Conservation (phyloP, 2,888 invertebrate genomes). For the Phaonia tiefii region DNA sequence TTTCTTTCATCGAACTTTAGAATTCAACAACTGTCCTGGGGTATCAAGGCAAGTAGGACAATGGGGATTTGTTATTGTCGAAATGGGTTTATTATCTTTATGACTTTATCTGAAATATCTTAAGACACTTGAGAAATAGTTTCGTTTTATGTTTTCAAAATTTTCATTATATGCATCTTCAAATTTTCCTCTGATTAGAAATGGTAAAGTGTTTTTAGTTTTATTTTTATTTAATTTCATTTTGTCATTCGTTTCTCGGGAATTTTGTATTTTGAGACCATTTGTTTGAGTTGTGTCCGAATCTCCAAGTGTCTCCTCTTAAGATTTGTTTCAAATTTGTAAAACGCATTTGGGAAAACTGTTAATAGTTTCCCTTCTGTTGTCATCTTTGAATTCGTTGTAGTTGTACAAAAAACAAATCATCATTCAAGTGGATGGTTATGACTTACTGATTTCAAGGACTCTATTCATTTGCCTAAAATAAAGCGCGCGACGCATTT, state of each 20-base stretch:
- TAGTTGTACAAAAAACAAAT: slow-evolving; percentile 25
- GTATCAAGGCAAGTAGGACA: slow-evolving; percentile 8
- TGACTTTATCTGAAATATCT: slow-evolving; percentile 71
- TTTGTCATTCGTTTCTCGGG: slow-evolving; percentile 53
- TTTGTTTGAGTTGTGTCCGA: slow-evolving; percentile 32
- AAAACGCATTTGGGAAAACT: slow-evolving; percentile 42
- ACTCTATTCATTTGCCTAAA: neutral
- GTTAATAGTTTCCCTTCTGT: slow-evolving; percentile 41
- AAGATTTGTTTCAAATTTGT: slow-evolving; percentile 59
- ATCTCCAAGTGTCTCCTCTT: slow-evolving; percentile 41
- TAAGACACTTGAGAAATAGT: slow-evolving; percentile 45
- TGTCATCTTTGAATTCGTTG: slow-evolving; percentile 25
- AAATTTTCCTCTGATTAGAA: slow-evolving; percentile 69
- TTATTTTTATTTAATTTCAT: slow-evolving; percentile 45
- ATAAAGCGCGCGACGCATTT: too few relatives aligned
- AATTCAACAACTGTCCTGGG: slow-evolving; percentile 65
- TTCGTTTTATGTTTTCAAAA: slow-evolving; percentile 69
- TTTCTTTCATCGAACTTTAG: slow-evolving; percentile 67
- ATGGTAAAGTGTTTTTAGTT: slow-evolving; percentile 51
- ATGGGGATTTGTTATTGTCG: slow-evolving; percentile 64
- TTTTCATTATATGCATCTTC: slow-evolving; percentile 72
- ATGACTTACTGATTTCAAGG: neutral
- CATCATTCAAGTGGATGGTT: neutral
- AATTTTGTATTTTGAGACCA: slow-evolving; percentile 21
- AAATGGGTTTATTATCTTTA: slow-evolving; percentile 75